These are phyloP conservation scores for Caerostris darwini DNA, from an alignment of 1,140 invertebrate species.

Conservation along the genomic window DNA sequence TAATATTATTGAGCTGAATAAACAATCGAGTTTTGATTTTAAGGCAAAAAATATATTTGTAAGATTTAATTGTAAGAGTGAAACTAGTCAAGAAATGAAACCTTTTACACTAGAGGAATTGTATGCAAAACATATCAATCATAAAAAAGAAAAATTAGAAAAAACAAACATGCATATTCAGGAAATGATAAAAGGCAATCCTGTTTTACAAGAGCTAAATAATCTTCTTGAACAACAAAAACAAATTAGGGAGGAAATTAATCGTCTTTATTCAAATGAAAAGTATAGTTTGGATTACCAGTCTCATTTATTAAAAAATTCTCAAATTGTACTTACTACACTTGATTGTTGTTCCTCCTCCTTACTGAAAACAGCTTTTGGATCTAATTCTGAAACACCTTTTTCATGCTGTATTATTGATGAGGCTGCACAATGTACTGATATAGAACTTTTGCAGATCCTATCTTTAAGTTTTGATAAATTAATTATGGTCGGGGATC, in stretches of 20 bases:
- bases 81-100: slow-evolving; percentile 83
- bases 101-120: slow-evolving; percentile 83
- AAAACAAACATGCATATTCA: slow-evolving; percentile 62
- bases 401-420: slow-evolving; percentile 94
- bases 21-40: slow-evolving; percentile 78
- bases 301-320: slow-evolving; percentile 81
- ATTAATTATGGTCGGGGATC: slow-evolving; percentile 94
- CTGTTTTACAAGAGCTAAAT: not conserved
- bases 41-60: slow-evolving; percentile 84
- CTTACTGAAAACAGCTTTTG: slow-evolving; percentile 78
- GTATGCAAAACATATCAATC: slow-evolving; percentile 80
- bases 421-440: slow-evolving; percentile 93
- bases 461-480: slow-evolving; percentile 87
- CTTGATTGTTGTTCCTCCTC: slow-evolving; percentile 85
- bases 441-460: slow-evolving; percentile 92
- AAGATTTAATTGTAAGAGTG: slow-evolving; percentile 84
- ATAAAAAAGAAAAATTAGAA: slow-evolving; percentile 48
- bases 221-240: slow-evolving; percentile 60
- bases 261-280: slow-evolving; percentile 13
- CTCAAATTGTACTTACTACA: slow-evolving; percentile 87
- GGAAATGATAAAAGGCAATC: slow-evolving; percentile 66
- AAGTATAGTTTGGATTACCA: not conserved
- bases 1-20: slow-evolving; percentile 82
- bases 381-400: slow-evolving; percentile 81
- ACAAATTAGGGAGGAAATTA: slow-evolving; percentile 77